phyloP scores from a whole-genome alignment of 2,888 invertebrate genomes.

The Raillietiella orientalis region DNA sequence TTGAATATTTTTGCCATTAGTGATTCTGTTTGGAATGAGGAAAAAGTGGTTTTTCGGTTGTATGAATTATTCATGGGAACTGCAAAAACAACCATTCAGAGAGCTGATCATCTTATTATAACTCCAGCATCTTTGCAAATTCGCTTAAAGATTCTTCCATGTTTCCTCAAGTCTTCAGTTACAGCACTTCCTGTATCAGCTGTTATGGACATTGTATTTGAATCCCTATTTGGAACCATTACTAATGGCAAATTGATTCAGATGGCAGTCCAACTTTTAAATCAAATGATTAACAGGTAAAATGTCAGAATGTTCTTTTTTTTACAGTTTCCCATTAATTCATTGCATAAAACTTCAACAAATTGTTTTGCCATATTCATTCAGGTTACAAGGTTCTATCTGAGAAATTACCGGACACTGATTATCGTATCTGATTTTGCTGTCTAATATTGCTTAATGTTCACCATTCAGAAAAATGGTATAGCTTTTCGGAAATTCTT shows the following conservation, averaged over 20 bases:
- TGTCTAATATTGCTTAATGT: too few species aligned
- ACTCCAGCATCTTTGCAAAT: slow-evolving; percentile 43
- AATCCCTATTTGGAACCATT: slow-evolving; percentile 46
- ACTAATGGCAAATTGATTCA: slow-evolving; percentile 51
- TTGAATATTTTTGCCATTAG: slow-evolving; percentile 14
- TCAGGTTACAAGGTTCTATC: too few species aligned
- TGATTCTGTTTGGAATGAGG: slow-evolving; percentile 39
- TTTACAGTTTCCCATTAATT: too few species aligned
- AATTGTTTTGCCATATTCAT: too few species aligned
- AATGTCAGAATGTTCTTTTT: too few species aligned
- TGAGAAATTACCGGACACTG: too few species aligned
- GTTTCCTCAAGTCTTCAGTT: slow-evolving; percentile 11
- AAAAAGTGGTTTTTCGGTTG: slow-evolving; percentile 32
- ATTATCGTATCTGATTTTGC: too few species aligned
- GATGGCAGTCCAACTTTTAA: slow-evolving; percentile 43
- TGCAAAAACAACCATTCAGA: slow-evolving; percentile 11
- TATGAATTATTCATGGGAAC: slow-evolving; percentile 45
- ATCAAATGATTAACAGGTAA: slow-evolving; percentile 46
- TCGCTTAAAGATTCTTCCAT: slow-evolving; percentile 48
- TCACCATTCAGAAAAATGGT: too few species aligned
- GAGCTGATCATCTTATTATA: neutral
- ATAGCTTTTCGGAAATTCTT: too few species aligned
- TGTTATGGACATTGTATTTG: slow-evolving; percentile 12
- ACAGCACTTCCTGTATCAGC: slow-evolving; percentile 1
- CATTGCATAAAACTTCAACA: too few species aligned